phyloP scores from a whole-genome alignment of 2,113 vertebrate species.

The Rissa tridactyla region DNA sequence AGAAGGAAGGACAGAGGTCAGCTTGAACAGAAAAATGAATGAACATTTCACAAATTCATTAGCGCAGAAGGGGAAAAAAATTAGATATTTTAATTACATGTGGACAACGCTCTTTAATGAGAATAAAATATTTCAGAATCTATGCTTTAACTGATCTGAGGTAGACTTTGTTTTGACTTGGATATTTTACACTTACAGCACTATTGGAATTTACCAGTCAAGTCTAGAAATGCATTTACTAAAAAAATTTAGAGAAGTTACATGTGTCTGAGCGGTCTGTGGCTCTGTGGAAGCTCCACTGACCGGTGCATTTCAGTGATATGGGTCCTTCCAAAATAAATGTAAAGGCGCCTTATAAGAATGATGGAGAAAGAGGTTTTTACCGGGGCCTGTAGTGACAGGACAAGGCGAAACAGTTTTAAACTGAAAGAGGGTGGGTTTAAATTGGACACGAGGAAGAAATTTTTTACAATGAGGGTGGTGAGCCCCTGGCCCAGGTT shows the following conservation, averaged over 20 bases:
- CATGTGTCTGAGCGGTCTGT: background rate
- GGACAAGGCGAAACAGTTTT: background rate
- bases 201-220: background rate
- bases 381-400: background rate
- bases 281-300: background rate
- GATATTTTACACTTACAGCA: background rate
- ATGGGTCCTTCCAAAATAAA: background rate
- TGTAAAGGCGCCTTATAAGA: background rate
- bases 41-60: background rate
- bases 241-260: background rate
- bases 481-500: accelerated
- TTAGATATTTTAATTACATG: background rate
- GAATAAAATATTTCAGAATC: background rate
- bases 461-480: accelerated
- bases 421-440: background rate
- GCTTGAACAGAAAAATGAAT: background rate
- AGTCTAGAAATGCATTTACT: background rate
- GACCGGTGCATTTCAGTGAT: background rate
- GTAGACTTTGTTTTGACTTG: background rate
- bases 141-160: background rate
- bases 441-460: too few relatives aligned
- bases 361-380: background rate
- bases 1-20: background rate
- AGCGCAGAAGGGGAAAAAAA: background rate
- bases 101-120: background rate